These are phyloP conservation scores for Brachyptera putata DNA, from an alignment of 2,888 invertebrate genomes.

Conservation along the genomic window DNA sequence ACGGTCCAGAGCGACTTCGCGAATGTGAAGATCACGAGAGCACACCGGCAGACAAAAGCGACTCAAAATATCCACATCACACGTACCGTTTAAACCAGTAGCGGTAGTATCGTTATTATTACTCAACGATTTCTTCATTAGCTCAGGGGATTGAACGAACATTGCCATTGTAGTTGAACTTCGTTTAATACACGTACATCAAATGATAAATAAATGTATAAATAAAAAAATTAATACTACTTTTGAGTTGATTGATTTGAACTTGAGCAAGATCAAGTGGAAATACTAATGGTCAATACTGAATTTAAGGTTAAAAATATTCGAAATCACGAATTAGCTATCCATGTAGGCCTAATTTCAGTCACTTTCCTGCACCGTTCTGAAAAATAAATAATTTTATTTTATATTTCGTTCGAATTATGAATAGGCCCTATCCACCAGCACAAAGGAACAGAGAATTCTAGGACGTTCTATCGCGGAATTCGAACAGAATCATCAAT, in stretches of 20 bases:
- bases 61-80: slow-evolving; percentile 49
- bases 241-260: slow-evolving; percentile 4
- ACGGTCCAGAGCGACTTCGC: slow-evolving; percentile 50
- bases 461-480: too few species aligned
- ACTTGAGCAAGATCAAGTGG: not conserved
- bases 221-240: not conserved
- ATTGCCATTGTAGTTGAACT: not conserved
- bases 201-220: not conserved
- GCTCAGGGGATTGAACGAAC: not conserved
- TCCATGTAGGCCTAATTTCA: not conserved
- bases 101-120: not conserved
- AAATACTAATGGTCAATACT: slow-evolving; percentile 2
- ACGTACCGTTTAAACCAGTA: slow-evolving; percentile 37
- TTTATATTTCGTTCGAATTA: not conserved
- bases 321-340: not conserved
- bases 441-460: not conserved
- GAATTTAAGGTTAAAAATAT: not conserved
- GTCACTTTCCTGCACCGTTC: not conserved
- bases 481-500: too few species aligned
- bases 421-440: not conserved
- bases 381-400: not conserved
- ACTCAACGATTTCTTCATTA: not conserved
- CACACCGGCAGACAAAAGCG: slow-evolving; percentile 52
- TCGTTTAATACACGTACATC: not conserved
- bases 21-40: slow-evolving; percentile 50